phyloP scores from a whole-genome alignment of 2,888 invertebrate species.

The Lasioglossum lativentre region DNA sequence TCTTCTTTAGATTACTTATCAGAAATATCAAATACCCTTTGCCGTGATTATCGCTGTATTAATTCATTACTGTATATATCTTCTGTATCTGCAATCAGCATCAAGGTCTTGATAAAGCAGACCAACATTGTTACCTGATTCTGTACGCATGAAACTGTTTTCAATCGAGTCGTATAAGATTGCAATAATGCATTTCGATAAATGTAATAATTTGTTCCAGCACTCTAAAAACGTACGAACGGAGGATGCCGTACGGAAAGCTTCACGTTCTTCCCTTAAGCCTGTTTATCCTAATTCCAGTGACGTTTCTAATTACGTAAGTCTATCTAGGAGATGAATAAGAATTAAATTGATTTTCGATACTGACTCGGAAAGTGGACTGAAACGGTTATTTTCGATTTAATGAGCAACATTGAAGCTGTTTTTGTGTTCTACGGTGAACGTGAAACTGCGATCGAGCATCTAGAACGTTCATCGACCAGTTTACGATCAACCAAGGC shows the following conservation, averaged over 20 bases:
- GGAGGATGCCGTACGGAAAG: constrained; percentile 79
- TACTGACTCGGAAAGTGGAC: background rate
- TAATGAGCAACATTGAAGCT: background rate
- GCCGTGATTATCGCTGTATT: background rate
- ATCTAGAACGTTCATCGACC: constrained; percentile 13
- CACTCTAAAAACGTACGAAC: background rate
- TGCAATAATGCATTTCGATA: constrained; percentile 7
- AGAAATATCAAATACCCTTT: too few species aligned
- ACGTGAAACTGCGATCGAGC: constrained; percentile 38
- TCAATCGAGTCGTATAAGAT: background rate
- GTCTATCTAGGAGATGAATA: constrained; percentile 59
- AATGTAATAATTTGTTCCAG: constrained; percentile 47
- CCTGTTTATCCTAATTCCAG: constrained; percentile 83
- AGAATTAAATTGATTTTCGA: background rate
- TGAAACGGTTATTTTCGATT: background rate
- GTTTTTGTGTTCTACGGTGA: background rate
- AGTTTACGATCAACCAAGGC: constrained; percentile 47
- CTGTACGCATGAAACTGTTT: background rate
- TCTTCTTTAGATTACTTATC: too few species aligned
- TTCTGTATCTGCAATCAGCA: background rate
- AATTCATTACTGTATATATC: background rate
- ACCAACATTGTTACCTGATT: background rate
- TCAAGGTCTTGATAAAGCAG: background rate
- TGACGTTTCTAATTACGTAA: constrained; percentile 83
- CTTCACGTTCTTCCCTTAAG: constrained; percentile 82